phyloP scores from a whole-genome alignment of 1,140 invertebrate genomes.

The Hyles vespertilio region DNA sequence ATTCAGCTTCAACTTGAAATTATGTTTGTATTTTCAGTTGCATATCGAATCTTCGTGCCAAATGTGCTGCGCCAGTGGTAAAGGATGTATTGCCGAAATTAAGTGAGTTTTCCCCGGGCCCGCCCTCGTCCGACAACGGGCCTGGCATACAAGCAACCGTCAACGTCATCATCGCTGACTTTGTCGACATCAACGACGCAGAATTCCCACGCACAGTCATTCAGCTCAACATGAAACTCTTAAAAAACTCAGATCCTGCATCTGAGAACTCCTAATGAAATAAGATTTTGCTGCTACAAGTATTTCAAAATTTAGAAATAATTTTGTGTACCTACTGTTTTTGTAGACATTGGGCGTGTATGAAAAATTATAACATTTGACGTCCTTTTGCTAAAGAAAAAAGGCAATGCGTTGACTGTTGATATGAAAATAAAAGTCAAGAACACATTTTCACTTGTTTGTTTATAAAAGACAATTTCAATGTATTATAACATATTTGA shows the following conservation, averaged over 20 bases:
- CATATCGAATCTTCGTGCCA: slow-evolving; percentile 56
- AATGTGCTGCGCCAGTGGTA: slow-evolving; percentile 75
- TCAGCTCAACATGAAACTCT: slow-evolving; percentile 74
- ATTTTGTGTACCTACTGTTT: too few species aligned
- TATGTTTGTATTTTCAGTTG: slow-evolving; percentile 45
- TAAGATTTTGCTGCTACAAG: too few species aligned
- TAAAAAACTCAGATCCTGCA: slow-evolving; percentile 42
- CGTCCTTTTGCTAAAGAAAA: too few species aligned
- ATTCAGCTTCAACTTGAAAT: too few species aligned
- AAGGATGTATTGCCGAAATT: slow-evolving; percentile 75
- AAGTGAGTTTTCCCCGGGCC: slow-evolving; percentile 71
- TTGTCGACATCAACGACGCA: slow-evolving; percentile 75
- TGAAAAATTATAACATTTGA: too few species aligned
- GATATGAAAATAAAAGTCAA: too few species aligned
- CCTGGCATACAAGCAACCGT: slow-evolving; percentile 39
- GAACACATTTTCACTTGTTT: too few species aligned
- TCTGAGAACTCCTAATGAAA: slow-evolving; percentile 22
- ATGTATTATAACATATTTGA: too few species aligned
- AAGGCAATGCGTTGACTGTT: too few species aligned
- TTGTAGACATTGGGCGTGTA: too few species aligned
- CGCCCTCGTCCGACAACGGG: slow-evolving; percentile 28
- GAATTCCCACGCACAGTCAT: slow-evolving; percentile 77
- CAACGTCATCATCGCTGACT: slow-evolving; percentile 80
- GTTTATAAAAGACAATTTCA: too few species aligned
- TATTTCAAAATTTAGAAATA: too few species aligned